A percentile compares a stretch with the other conserved stretches of the same genome.
Evolutionary conservation across 2,797 vertebrate genomes (phyloP).

Genomic region (Triplophysa yarkandensis): DNA sequence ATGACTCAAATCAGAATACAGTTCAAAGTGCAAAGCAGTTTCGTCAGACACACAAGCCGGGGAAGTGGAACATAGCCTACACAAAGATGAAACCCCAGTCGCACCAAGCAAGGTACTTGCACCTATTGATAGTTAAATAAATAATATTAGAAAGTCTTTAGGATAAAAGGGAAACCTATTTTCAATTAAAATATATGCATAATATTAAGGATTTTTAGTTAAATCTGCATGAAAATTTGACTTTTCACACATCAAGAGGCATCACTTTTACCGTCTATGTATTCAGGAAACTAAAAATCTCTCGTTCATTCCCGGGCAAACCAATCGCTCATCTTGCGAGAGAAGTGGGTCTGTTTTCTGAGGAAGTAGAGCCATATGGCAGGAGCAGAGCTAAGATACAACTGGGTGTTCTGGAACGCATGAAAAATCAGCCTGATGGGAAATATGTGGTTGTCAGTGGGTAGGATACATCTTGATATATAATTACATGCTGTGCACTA

Average conservation of each 20-base stretch:
- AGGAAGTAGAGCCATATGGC: conserved; percentile 80
- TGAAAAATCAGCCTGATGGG: conserved; percentile 78
- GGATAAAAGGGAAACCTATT: no score
- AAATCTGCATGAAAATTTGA: no score
- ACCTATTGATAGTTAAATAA: no score
- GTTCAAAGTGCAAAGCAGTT: conserved; percentile 87
- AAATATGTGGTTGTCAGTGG: conserved; percentile 86
- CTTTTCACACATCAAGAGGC: background rate
- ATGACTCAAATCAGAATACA: conserved; percentile 81
- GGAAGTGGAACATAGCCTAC: conserved; percentile 78
- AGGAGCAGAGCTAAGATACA: conserved; percentile 81
- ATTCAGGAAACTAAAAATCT: conserved; percentile 78
- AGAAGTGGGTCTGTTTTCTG: conserved; percentile 79
- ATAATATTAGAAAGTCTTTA: no score
- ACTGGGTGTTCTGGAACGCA: conserved; percentile 73
- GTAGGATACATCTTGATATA: conserved; percentile 63
- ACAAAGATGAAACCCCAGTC: conserved; percentile 69
- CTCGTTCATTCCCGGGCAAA: conserved; percentile 74
- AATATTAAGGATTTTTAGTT: no score
- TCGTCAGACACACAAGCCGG: conserved; percentile 74
- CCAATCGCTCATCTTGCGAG: conserved; percentile 72
- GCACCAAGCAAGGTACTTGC: conserved; percentile 80
- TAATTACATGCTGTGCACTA: conserved; percentile 8
- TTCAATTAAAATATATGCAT: no score
- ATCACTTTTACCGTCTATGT: background rate